A percentile compares a stretch with the other conserved stretches of the same genome.
Conservation (phyloP, 2,888 invertebrate species). For the Bombylius major region DNA sequence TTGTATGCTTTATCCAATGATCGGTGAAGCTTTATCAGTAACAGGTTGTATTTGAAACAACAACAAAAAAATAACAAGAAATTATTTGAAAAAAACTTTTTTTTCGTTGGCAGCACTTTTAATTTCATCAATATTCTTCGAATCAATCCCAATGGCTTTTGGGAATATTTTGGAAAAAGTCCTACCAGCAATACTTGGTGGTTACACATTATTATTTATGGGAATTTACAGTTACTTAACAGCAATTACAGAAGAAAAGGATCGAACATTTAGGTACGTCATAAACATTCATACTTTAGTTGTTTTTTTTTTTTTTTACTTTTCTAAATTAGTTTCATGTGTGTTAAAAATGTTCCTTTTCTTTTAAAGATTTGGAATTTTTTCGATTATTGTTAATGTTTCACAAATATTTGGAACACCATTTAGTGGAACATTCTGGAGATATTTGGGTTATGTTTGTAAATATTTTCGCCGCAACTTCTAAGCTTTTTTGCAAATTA, state of each 20-base stretch:
- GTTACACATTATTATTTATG: conserved; percentile 33
- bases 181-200: conserved; percentile 32
- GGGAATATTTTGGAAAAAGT: conserved; percentile 31
- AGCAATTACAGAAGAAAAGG: conserved; percentile 31
- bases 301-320: neutral
- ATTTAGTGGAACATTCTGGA: conserved; percentile 28
- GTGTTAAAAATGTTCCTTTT: neutral
- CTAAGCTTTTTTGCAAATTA: too few relatives aligned
- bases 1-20: conserved; percentile 32
- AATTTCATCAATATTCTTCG: conserved; percentile 32
- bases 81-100: neutral
- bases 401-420: conserved; percentile 29
- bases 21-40: conserved; percentile 29
- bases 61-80: too few relatives aligned
- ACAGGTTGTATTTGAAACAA: conserved; percentile 22
- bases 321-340: neutral
- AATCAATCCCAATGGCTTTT: conserved; percentile 33
- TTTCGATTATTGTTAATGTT: conserved; percentile 30
- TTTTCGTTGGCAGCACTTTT: conserved; percentile 23
- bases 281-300: neutral
- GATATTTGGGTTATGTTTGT: conserved; percentile 31
- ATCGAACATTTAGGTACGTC: conserved; percentile 30
- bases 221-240: conserved; percentile 36
- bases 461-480: conserved; percentile 12
- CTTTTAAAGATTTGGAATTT: conserved; percentile 29